Evolutionary conservation across 2,113 vertebrate species (phyloP).

Genomic region (Ifrita kowaldi): DNA sequence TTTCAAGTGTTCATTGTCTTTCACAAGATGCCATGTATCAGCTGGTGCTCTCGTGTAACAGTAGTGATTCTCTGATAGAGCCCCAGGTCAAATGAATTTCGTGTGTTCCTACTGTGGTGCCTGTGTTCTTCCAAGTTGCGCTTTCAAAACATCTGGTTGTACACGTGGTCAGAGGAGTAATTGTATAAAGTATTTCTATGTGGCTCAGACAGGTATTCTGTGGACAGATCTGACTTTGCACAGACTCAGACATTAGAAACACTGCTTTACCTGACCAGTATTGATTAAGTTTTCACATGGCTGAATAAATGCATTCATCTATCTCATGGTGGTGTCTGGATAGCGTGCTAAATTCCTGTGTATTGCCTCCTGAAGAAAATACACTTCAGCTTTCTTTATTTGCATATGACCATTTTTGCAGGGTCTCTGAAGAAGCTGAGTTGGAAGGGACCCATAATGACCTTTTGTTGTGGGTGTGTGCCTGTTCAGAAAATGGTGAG

Average conservation of each 20-base stretch:
- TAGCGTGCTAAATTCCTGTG: background rate
- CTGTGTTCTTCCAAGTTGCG: background rate
- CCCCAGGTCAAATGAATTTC: background rate
- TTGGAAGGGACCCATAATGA: background rate
- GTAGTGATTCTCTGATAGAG: background rate
- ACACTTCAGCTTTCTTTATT: background rate
- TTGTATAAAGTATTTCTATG: background rate
- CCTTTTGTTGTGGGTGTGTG: background rate
- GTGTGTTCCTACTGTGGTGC: background rate
- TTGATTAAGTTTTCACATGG: background rate
- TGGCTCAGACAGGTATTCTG: background rate
- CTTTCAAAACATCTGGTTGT: background rate
- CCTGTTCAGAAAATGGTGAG: background rate
- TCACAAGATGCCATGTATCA: background rate
- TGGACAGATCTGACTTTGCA: background rate
- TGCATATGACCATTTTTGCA: background rate
- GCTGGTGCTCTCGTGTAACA: background rate
- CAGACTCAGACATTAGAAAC: background rate
- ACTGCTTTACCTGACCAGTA: background rate
- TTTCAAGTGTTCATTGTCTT: background rate
- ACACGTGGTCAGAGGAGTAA: background rate
- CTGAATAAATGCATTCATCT: background rate
- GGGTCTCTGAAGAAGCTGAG: background rate
- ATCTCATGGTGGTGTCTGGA: fast-evolving
- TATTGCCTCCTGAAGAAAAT: background rate